Evolutionary conservation across 2,888 invertebrate species (phyloP).

Genomic region (Melinaea menophilus): DNA sequence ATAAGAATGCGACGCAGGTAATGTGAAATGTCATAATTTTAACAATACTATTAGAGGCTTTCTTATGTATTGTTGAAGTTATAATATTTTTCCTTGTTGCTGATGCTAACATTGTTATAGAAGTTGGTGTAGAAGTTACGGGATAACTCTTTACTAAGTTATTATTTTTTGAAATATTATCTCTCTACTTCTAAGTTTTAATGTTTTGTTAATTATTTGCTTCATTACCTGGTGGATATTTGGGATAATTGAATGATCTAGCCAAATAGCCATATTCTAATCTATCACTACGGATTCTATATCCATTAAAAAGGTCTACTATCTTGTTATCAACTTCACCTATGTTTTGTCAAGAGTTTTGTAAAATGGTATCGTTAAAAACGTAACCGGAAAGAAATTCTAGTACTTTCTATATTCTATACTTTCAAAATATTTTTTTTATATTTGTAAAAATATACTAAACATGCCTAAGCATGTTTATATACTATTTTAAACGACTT

Average conservation of each 20-base stretch:
- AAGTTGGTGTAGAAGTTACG: not conserved
- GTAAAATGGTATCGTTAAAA: constrained; percentile 48
- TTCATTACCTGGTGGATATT: constrained; percentile 34
- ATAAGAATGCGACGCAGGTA: not conserved
- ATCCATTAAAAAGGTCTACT: constrained; percentile 48
- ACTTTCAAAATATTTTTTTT: not conserved
- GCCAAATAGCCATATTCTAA: constrained; percentile 60
- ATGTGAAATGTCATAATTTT: not conserved
- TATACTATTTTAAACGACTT: too few species aligned
- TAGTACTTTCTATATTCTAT: constrained; percentile 6
- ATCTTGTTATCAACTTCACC: constrained; percentile 36
- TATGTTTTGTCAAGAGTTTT: constrained; percentile 49
- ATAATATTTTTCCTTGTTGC: not conserved
- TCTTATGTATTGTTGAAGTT: not conserved
- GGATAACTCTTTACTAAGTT: not conserved
- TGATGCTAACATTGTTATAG: not conserved
- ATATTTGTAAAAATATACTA: not conserved
- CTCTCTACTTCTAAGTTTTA: not conserved
- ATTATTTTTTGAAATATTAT: not conserved
- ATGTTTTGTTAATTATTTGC: not conserved
- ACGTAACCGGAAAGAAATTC: constrained; percentile 45
- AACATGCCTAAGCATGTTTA: too few species aligned
- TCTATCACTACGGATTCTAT: constrained; percentile 50
- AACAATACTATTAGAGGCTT: not conserved
- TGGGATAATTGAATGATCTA: constrained; percentile 31